Conservation (phyloP, 1,140 invertebrate genomes). For the Elymnias hypermnestra region DNA sequence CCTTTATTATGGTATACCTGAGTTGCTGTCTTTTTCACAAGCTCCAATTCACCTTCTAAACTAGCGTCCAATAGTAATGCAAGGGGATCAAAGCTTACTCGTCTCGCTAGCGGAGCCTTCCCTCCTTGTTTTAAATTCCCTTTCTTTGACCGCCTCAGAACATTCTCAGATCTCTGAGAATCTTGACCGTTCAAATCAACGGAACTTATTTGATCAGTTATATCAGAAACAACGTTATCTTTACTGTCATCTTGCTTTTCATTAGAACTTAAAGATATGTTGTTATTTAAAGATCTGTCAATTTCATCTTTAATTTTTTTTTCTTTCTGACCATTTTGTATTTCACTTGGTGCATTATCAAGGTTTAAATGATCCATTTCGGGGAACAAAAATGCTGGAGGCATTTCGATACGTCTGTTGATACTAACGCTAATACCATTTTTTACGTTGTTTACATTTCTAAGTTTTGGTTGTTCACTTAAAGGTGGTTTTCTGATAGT, state of each 20-base stretch:
- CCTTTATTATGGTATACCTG: too few species aligned
- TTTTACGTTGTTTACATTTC: conserved; percentile 75
- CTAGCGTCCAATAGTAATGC: conserved; percentile 97
- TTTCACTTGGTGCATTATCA: conserved; percentile 37
- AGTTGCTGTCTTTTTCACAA: conserved; percentile 95
- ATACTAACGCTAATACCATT: conserved; percentile 81
- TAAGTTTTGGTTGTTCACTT: conserved; percentile 85
- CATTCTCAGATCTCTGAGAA: conserved; percentile 75
- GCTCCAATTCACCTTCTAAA: conserved; percentile 97
- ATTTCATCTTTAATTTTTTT: conserved; percentile 62
- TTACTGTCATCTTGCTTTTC: conserved; percentile 73
- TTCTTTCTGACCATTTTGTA: conserved; percentile 53
- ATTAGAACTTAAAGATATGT: conserved; percentile 47
- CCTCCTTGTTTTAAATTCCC: conserved; percentile 85
- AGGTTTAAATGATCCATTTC: conserved; percentile 78
- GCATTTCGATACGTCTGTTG: conserved; percentile 87
- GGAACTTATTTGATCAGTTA: conserved; percentile 69
- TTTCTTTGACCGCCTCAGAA: conserved; percentile 81
- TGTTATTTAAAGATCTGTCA: conserved; percentile 59
- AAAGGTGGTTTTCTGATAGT: conserved; percentile 86
- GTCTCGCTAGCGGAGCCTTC: conserved; percentile 83
- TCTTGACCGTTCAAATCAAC: conserved; percentile 75
- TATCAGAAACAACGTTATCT: conserved; percentile 66
- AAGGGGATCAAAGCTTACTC: conserved; percentile 98
- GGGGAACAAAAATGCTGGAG: conserved; percentile 86